Conservation (phyloP, 1,140 invertebrate genomes). For the Tyrophagus putrescentiae region DNA sequence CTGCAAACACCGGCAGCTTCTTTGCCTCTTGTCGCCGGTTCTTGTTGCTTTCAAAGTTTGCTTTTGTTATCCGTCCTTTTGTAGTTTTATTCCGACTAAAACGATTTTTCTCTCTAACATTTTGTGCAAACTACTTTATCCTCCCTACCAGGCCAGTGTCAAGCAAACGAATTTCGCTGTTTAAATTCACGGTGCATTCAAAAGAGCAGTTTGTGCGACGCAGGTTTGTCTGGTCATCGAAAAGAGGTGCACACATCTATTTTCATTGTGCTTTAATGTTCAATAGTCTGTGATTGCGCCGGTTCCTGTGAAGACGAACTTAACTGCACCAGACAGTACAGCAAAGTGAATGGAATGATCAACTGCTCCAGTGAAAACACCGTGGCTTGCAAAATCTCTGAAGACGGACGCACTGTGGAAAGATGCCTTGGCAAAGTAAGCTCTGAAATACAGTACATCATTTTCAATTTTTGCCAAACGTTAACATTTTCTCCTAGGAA, state of each 20-base stretch:
- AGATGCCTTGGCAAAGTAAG: constrained; percentile 9
- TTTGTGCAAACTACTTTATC: too few species aligned
- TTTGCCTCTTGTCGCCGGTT: too few species aligned
- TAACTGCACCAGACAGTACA: constrained; percentile 29
- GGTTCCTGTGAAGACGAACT: constrained; percentile 33
- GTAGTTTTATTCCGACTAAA: too few species aligned
- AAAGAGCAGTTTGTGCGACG: constrained; percentile 32
- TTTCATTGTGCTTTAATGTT: too few species aligned
- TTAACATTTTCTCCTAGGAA: too few species aligned
- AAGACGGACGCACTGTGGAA: neutral
- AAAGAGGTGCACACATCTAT: too few species aligned
- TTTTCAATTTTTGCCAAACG: too few species aligned
- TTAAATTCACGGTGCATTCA: constrained; percentile 32
- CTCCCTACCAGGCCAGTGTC: constrained; percentile 29
- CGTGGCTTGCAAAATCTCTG: constrained; percentile 12
- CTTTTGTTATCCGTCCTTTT: too few species aligned
- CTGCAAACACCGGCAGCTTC: too few species aligned
- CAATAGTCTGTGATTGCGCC: constrained; percentile 35
- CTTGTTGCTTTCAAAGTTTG: too few species aligned
- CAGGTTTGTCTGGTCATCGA: too few species aligned
- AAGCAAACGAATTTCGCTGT: constrained; percentile 28
- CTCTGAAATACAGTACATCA: neutral
- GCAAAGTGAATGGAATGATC: constrained; percentile 24
- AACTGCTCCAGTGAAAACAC: constrained; percentile 12
- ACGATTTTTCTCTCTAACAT: too few species aligned